Evolutionary conservation across 2,113 vertebrate genomes (phyloP).

Genomic region (Eclectus roratus): DNA sequence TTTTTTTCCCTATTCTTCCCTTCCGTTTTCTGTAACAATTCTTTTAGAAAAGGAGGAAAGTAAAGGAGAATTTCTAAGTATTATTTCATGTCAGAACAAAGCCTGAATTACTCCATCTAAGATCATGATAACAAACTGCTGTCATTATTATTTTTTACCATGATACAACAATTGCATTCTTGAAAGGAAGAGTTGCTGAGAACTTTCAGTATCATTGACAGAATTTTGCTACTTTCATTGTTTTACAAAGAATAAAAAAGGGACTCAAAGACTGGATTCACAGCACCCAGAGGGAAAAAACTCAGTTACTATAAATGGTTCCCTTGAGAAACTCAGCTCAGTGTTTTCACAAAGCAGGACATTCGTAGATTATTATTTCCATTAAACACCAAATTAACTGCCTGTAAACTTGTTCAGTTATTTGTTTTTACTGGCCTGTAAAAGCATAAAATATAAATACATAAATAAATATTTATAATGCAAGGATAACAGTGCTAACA

Average conservation of each 20-base stretch:
- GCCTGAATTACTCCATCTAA: background rate
- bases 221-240: background rate
- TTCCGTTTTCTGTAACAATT: background rate
- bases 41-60: accelerated
- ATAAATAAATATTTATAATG: conserved; percentile 72
- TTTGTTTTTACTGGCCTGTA: conserved; percentile 64
- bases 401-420: conserved; percentile 61
- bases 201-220: background rate
- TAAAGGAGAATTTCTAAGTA: background rate
- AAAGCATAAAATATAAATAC: conserved; percentile 66
- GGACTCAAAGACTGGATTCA: background rate
- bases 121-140: background rate
- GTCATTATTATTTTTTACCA: background rate
- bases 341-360: conserved; percentile 1
- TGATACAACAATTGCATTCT: background rate
- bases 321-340: conserved; percentile 5
- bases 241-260: background rate
- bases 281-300: background rate
- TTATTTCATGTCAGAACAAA: background rate
- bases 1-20: accelerated
- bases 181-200: background rate
- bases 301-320: background rate
- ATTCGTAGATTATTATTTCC: conserved; percentile 53
- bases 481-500: conserved; percentile 38
- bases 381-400: conserved; percentile 63